A percentile compares a stretch with the other conserved stretches of the same genome.
These are phyloP conservation scores for Triplophysa rosa DNA, from an alignment of 2,113 vertebrate species.

Conservation along the genomic window DNA sequence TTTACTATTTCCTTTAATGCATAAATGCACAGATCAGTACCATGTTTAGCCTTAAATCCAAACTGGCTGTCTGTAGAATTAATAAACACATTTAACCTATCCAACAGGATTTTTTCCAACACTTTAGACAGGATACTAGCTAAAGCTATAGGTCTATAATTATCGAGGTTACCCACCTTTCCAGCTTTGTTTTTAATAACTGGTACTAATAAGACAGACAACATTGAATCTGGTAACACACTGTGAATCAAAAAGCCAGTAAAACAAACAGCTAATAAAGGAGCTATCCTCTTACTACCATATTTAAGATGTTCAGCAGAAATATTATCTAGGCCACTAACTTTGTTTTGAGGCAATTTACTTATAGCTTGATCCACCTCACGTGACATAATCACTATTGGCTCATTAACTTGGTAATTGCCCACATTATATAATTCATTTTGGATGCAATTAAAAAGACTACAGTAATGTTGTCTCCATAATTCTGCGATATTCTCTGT, in stretches of 20 bases:
- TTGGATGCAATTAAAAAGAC: too few relatives aligned
- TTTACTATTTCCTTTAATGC: too few relatives aligned
- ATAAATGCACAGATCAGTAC: too few relatives aligned
- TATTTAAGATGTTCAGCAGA: background rate
- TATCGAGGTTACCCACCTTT: background rate
- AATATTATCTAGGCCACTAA: background rate
- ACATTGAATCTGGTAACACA: background rate
- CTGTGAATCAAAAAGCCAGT: background rate
- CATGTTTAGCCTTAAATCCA: background rate
- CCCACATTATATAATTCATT: too few relatives aligned
- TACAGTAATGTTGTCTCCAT: too few relatives aligned
- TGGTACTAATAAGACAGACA: background rate
- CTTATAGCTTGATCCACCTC: too few relatives aligned
- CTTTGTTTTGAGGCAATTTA: too few relatives aligned
- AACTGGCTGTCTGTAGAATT: background rate
- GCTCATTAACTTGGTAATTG: too few relatives aligned
- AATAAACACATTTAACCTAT: background rate
- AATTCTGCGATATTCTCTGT: too few relatives aligned
- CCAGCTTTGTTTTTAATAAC: too few relatives aligned
- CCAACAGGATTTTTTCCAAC: background rate
- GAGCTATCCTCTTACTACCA: background rate
- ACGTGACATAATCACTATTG: too few relatives aligned
- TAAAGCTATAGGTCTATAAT: background rate
- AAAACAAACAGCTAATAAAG: background rate
- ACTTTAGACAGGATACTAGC: slow-evolving; percentile 2